Conservation (phyloP, 2,888 invertebrate species). For the Agrilus cyanescens region DNA sequence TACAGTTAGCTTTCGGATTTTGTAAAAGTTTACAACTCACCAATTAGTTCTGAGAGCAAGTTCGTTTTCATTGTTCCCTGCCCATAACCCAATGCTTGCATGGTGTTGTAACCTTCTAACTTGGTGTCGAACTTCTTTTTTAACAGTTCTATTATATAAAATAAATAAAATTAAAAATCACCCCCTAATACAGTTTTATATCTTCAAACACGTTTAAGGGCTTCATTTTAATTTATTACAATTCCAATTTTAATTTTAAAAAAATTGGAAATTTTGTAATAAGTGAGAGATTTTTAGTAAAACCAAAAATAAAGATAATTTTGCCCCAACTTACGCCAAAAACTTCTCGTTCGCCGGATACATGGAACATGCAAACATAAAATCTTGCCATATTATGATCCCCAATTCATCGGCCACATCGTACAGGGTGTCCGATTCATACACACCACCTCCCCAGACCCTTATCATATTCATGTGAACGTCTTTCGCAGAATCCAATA, state of each 20-base stretch:
- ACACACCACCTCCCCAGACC: slow-evolving; percentile 98
- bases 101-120: slow-evolving; percentile 73
- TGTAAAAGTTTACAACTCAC: slow-evolving; percentile 34
- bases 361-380: slow-evolving; percentile 94
- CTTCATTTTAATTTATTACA: too few species aligned
- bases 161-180: slow-evolving; percentile 2
- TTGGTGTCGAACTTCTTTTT: slow-evolving; percentile 68
- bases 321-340: slow-evolving; percentile 40
- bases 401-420: slow-evolving; percentile 76
- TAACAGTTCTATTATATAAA: slow-evolving; percentile 47
- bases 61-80: slow-evolving; percentile 97
- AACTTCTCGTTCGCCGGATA: slow-evolving; percentile 71
- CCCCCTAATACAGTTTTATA: slow-evolving; percentile 2
- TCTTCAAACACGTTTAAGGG: too few species aligned
- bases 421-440: slow-evolving; percentile 86
- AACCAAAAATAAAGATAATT: not conserved
- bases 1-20: not conserved
- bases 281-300: not conserved
- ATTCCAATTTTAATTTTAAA: too few species aligned
- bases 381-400: slow-evolving; percentile 94
- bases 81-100: slow-evolving; percentile 78
- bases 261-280: not conserved
- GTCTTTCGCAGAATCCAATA: slow-evolving; percentile 58
- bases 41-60: slow-evolving; percentile 73
- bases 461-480: slow-evolving; percentile 86